Percentiles rank a stretch among this genome's conserved stretches.
phyloP scores from a whole-genome alignment of 1,140 invertebrate genomes.

The Marisa cornuarietis region DNA sequence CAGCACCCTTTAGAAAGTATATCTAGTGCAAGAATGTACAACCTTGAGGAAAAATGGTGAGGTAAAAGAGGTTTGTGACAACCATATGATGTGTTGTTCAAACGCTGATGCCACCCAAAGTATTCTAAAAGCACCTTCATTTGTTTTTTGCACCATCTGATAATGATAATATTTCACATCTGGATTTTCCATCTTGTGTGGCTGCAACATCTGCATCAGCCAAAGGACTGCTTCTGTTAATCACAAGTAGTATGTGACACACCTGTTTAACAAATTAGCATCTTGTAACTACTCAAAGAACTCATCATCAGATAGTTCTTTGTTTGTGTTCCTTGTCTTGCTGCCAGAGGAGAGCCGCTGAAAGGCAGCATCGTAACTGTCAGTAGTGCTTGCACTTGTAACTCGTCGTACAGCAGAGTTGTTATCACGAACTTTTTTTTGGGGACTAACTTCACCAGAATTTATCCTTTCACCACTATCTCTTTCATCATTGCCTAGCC shows the following conservation, averaged over 20 bases:
- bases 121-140: no score
- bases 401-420: neutral
- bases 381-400: conserved; percentile 22
- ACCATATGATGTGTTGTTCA: no score
- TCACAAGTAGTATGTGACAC: neutral
- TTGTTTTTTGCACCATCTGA: no score
- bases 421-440: conserved; percentile 2
- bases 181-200: no score
- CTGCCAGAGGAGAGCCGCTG: neutral
- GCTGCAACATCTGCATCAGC: no score
- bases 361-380: conserved; percentile 26
- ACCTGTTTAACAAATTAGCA: neutral
- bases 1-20: no score
- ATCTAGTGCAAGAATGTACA: no score
- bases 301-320: conserved; percentile 8
- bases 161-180: no score
- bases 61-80: no score
- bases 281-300: conserved; percentile 10
- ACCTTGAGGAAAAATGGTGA: no score
- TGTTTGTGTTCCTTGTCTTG: neutral
- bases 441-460: conserved; percentile 5
- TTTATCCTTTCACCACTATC: neutral
- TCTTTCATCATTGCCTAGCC: conserved; percentile 18
- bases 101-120: no score
- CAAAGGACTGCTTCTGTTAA: neutral